A percentile compares a stretch with the other conserved stretches of the same genome.
phyloP scores from a whole-genome alignment of 2,888 invertebrate genomes.

The Anthophora plumipes region DNA sequence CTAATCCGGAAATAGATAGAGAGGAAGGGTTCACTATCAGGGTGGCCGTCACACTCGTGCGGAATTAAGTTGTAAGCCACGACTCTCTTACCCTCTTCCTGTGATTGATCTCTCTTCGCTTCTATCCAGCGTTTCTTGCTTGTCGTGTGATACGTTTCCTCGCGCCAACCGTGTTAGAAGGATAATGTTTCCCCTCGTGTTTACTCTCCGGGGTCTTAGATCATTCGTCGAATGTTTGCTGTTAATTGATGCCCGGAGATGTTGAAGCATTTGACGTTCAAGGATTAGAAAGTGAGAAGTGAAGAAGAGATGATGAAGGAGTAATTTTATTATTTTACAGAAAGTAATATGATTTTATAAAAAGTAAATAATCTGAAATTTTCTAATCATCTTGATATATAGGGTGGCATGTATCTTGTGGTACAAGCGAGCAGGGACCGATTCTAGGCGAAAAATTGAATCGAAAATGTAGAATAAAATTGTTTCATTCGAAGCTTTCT shows the following conservation, averaged over 20 bases:
- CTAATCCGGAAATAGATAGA: conserved; percentile 66
- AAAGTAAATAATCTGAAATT: too few relatives aligned
- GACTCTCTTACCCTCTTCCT: conserved; percentile 28
- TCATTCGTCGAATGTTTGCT: background rate
- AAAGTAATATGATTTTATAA: too few relatives aligned
- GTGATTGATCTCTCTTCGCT: conserved; percentile 33
- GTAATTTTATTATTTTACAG: too few relatives aligned
- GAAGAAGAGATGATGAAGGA: background rate
- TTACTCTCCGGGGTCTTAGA: background rate
- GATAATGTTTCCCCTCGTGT: background rate
- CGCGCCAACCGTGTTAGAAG: background rate
- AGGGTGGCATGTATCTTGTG: too few relatives aligned
- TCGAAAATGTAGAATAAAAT: too few relatives aligned
- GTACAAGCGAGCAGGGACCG: too few relatives aligned
- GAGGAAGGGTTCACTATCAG: conserved; percentile 41
- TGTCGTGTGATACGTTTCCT: background rate
- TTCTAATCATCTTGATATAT: too few relatives aligned
- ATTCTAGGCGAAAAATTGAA: too few relatives aligned
- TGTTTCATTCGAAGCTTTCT: too few relatives aligned
- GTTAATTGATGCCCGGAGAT: background rate
- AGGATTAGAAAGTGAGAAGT: background rate
- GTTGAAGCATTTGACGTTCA: too few relatives aligned
- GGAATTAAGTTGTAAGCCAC: conserved; percentile 50
- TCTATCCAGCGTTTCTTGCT: background rate
- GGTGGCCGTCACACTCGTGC: conserved; percentile 43